Percentiles rank a stretch among this genome's conserved stretches.
Conservation (phyloP, 2,888 invertebrate species). For the Drymonia ruficornis region DNA sequence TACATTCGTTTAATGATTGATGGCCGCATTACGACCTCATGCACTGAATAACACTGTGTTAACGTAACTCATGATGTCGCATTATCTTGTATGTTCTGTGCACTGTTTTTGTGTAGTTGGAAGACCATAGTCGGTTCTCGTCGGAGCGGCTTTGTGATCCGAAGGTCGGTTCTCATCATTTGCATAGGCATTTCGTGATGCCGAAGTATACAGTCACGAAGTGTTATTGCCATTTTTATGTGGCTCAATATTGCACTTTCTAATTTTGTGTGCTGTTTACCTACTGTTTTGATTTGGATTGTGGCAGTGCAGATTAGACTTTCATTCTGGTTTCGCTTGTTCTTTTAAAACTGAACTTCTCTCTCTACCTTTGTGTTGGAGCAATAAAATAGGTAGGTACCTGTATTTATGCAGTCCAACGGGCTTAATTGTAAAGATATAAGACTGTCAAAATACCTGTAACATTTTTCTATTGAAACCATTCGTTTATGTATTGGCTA, state of each 20-base stretch:
- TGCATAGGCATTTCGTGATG: constrained; percentile 58
- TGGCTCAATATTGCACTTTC: constrained; percentile 39
- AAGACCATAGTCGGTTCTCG: constrained; percentile 25
- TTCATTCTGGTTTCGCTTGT: too few relatives aligned
- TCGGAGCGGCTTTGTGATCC: constrained; percentile 45
- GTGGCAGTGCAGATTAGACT: not conserved
- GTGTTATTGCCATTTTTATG: constrained; percentile 55
- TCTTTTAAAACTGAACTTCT: too few relatives aligned
- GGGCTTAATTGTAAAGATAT: too few relatives aligned
- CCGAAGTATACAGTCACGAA: constrained; percentile 62
- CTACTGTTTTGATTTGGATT: constrained; percentile 10
- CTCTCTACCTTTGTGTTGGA: too few relatives aligned
- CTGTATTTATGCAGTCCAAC: too few relatives aligned
- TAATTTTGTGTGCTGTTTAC: constrained; percentile 25
- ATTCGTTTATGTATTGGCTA: too few relatives aligned
- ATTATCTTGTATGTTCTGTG: constrained; percentile 12
- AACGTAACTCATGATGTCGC: constrained; percentile 8
- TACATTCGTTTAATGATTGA: constrained; percentile 49
- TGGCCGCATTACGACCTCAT: constrained; percentile 26
- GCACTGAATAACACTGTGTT: constrained; percentile 24
- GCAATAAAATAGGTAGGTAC: too few relatives aligned
- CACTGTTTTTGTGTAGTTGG: constrained; percentile 26
- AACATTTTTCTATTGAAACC: too few relatives aligned
- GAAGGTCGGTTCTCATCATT: constrained; percentile 73
- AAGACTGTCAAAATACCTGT: too few relatives aligned